Evolutionary conservation across 2,888 invertebrate genomes (phyloP), one percentile per base, ranked within the genome.

Genomic region (Eupithecia centaureata): DNA sequence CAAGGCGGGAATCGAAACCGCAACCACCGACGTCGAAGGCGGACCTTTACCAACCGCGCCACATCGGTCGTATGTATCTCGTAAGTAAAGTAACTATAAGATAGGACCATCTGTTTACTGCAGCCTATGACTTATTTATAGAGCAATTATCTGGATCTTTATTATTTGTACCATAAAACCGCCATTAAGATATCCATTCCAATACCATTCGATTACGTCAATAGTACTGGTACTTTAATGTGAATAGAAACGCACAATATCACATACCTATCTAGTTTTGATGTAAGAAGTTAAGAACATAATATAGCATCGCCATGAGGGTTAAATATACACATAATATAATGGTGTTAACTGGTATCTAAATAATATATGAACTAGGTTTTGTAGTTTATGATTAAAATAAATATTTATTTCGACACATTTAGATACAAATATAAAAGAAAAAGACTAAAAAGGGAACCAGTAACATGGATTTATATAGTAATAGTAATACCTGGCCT

Each of bases 71-170:
- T n/a, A n/a, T 38, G 7, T n/a, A 0, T 1, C 1, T n/a, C 0
- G 18, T 3, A 42, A 18, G 18, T 8, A 10, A 8, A 10, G 10
- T 8, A 18, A 47, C 1, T 47, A 18, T 22, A 18, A n/a, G 12
- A 52, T 18, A 60, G 33, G 22, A 47, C 42, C 27, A 65, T 52
- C 54, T 58, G 33, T 33, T 47, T 28, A 22, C 27, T 47, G 25
- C 52, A 18, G 47, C 35, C 62, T 58, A 51, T 58, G 59, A 25
- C 47, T 58, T 63, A 70, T 61, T 58, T 63, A 70, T 61, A 62
- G 65, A 60, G 70, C 68, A 71, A 75, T 72, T 73, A 71, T 30
- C 61, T 57, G 22, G 63, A 68, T 70, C 61, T 66, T 62, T 71
- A 70, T 67, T 71, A 72, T 72, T 69, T 61, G 52, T 61, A 65